Evolutionary conservation across 2,888 invertebrate genomes (phyloP).

Genomic region (Himalopsyche japonica): DNA sequence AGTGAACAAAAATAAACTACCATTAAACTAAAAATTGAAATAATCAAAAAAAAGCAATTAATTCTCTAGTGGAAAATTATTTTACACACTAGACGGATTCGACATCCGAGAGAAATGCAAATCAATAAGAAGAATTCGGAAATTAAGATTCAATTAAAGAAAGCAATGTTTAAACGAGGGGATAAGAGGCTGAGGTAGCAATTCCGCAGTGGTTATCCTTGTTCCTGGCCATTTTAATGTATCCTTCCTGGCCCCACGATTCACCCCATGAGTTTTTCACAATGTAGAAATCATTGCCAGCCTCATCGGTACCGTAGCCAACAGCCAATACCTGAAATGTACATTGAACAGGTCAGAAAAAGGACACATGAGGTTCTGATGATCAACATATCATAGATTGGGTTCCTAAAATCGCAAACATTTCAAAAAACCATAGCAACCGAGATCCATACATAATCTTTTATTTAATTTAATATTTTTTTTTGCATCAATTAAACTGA

Average conservation of each 20-base stretch:
- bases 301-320: conserved; percentile 76
- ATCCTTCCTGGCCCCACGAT: conserved; percentile 82
- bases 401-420: too few relatives aligned
- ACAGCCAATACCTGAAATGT: conserved; percentile 67
- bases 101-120: not conserved
- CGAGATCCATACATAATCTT: too few relatives aligned
- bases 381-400: too few relatives aligned
- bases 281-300: conserved; percentile 79
- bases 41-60: not conserved
- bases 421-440: too few relatives aligned
- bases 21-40: not conserved
- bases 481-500: too few relatives aligned
- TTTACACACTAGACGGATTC: not conserved
- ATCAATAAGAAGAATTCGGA: not conserved
- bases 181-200: conserved; percentile 81
- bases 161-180: conserved; percentile 67
- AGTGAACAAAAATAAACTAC: not conserved
- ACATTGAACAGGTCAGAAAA: not conserved
- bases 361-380: not conserved
- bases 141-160: not conserved
- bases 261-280: conserved; percentile 87
- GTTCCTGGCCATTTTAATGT: conserved; percentile 87
- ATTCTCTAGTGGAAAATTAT: not conserved
- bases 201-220: conserved; percentile 84
- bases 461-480: too few relatives aligned